A percentile compares a stretch with the other conserved stretches of the same genome.
Evolutionary conservation across 2,797 vertebrate species (phyloP).

Genomic region (Carapus acus): DNA sequence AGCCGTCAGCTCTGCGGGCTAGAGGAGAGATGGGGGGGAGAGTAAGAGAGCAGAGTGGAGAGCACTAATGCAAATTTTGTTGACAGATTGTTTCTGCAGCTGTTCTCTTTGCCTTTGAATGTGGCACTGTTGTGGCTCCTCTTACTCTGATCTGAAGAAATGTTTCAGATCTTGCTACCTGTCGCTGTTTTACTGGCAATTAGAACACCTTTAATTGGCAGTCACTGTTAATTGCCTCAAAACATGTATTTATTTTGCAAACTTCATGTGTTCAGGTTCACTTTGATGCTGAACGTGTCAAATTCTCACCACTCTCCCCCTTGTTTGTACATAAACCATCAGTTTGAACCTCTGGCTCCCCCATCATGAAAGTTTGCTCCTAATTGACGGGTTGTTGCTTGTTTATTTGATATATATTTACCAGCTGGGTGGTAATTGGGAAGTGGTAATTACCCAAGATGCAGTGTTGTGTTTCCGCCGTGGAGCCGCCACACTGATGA

Average conservation of each 20-base stretch:
- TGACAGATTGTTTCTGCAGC: slow-evolving; percentile 68
- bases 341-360: slow-evolving; percentile 57
- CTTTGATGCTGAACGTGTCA: slow-evolving; percentile 61
- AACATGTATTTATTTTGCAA: slow-evolving; percentile 60
- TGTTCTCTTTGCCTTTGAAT: slow-evolving; percentile 61
- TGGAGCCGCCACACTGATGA: slow-evolving; percentile 57
- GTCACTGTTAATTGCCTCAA: slow-evolving; percentile 49
- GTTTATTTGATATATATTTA: slow-evolving; percentile 77
- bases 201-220: slow-evolving; percentile 59
- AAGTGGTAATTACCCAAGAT: slow-evolving; percentile 71
- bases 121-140: slow-evolving; percentile 53
- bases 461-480: slow-evolving; percentile 44
- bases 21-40: slow-evolving; percentile 53
- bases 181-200: slow-evolving; percentile 44
- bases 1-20: slow-evolving; percentile 58
- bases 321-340: slow-evolving; percentile 57
- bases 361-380: slow-evolving; percentile 61
- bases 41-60: slow-evolving; percentile 54
- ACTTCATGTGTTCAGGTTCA: slow-evolving; percentile 43
- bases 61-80: slow-evolving; percentile 70
- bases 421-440: slow-evolving; percentile 71
- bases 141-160: slow-evolving; percentile 35
- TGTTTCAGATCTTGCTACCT: slow-evolving; percentile 26
- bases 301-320: slow-evolving; percentile 35
- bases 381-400: slow-evolving; percentile 77